Evolutionary conservation across 2,113 vertebrate species (phyloP).

Genomic region (Strix aluco): DNA sequence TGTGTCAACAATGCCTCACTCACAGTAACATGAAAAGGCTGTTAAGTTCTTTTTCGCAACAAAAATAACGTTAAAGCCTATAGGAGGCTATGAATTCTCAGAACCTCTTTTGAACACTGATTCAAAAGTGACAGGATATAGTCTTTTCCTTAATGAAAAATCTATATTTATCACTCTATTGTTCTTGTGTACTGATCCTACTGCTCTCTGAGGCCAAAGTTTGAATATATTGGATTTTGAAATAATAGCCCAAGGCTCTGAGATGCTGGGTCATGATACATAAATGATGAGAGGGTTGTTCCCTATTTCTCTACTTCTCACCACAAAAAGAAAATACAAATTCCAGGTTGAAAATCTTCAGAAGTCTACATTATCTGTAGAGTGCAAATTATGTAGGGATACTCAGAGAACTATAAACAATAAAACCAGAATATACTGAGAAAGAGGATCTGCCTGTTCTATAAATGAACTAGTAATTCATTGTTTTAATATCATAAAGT

Average conservation of each 20-base stretch:
- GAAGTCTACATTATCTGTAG: neutral
- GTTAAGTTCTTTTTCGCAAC: neutral
- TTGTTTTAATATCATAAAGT: neutral
- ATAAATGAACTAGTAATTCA: neutral
- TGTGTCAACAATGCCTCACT: neutral
- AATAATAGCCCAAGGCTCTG: constrained; percentile 64
- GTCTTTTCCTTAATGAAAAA: constrained; percentile 71
- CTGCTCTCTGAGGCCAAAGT: constrained; percentile 62
- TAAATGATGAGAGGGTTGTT: constrained; percentile 31
- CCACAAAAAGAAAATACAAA: neutral
- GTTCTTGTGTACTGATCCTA: constrained; percentile 62
- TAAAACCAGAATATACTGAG: neutral
- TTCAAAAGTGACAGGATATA: constrained; percentile 62
- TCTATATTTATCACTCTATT: constrained; percentile 67
- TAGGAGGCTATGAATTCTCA: constrained; percentile 40
- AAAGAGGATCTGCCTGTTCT: neutral
- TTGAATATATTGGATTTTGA: constrained; percentile 71
- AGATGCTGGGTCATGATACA: constrained; percentile 48
- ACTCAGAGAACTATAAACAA: neutral
- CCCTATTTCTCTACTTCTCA: neutral
- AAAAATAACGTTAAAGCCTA: constrained; percentile 9
- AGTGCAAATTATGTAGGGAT: neutral
- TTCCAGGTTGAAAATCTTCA: neutral
- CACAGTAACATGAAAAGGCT: neutral
- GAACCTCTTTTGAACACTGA: constrained; percentile 39